Conservation (phyloP, 2,797 vertebrate species). For the Bufotes viridis region DNA sequence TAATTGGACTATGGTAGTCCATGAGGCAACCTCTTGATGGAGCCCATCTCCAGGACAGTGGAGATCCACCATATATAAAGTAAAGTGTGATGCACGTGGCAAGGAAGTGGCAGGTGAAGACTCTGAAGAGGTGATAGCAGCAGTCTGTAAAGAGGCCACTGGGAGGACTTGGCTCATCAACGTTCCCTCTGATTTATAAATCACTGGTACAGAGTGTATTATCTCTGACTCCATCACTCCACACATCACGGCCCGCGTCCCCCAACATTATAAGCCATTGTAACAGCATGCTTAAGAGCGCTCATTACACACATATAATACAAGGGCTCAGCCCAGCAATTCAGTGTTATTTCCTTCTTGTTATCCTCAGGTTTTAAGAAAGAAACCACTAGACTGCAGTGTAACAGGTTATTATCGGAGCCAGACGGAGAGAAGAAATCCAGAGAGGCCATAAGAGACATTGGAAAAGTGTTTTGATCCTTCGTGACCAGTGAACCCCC, state of each 20-base stretch:
- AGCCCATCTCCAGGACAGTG: no score
- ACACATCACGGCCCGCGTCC: neutral
- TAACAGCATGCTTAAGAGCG: neutral
- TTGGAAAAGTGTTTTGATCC: no score
- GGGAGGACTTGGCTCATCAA: neutral
- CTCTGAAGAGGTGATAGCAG: no score
- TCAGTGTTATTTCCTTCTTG: neutral
- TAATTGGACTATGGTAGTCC: no score
- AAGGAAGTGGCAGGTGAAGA: no score
- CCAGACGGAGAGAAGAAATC: neutral
- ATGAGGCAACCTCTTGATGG: no score
- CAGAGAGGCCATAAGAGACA: no score
- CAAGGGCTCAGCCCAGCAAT: neutral
- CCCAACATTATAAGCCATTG: constrained; percentile 17
- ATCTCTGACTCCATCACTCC: neutral
- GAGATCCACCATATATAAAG: no score
- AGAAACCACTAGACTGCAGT: neutral
- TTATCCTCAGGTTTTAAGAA: neutral
- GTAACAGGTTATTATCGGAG: neutral
- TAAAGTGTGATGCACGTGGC: no score
- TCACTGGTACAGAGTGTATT: neutral
- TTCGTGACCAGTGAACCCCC: no score
- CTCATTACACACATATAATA: neutral
- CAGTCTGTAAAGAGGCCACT: no score
- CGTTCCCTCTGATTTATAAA: neutral